Base-by-base conservation (phyloP, 2,113 vertebrate species). In the Salvelinus sp. region DNA sequence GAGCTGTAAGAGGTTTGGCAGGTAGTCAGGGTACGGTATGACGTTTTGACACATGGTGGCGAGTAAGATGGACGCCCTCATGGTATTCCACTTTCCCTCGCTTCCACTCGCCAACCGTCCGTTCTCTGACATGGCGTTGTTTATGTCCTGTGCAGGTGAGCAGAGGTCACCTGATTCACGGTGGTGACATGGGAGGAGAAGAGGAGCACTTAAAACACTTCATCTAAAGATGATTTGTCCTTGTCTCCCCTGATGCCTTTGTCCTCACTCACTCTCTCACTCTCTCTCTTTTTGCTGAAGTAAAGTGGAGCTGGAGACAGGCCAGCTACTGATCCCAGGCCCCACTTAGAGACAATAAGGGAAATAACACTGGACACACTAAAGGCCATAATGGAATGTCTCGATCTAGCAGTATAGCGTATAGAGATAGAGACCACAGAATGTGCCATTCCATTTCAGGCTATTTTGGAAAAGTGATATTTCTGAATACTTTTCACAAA, bases 201-300 rank as follows among this genome's bases (percentile, higher is more conserved):
- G 84, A 83, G 71, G 83, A 86, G 88, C 85, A 85, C 91, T 92
- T 91, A 91, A 88, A 92, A 89, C 88, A 91, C 90, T 92, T 93
- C 90, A 93, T 91, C 87, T 90, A 90, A 91, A 83, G 88, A 91
- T 89, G 90, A 92, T 93, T 91, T 92, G 91, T 93, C 92, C 91
- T 92, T 92, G 91, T 92, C 91, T 89, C 89, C 82, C 78, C 78
- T 78, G 86, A 90, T 85, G 90, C 88, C 85, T 90, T 88, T 86
- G 88, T 92, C 87, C 90, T 83, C 76, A 62, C 71, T 81, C 80
- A 75, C 79, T 76, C 87, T 78, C n/a, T 16, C 20, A 18, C 60
- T 9, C 58, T 18, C 20, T 25, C 60, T 18, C 58, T 33, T 33
- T 33, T 33, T 22, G 50, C 75, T 83, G 76, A 88, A 91, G 86